Percentiles rank a stretch among this genome's conserved stretches.
Conservation (phyloP, 1,140 invertebrate genomes). For the Saccostrea glomerata region DNA sequence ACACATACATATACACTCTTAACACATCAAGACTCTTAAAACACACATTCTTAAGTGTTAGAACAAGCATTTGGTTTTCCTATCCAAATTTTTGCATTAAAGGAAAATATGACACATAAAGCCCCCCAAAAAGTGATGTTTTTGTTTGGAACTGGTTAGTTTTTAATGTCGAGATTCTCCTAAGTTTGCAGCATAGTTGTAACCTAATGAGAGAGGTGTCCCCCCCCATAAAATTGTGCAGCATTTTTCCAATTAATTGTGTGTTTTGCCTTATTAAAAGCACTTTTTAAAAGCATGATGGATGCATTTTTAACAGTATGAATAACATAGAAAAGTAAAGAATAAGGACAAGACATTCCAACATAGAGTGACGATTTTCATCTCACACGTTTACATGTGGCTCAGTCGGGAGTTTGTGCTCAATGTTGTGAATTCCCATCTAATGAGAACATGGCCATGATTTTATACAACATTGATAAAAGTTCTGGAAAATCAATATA, state of each 20-base stretch:
- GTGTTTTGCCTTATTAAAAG: neutral
- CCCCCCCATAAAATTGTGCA: no score
- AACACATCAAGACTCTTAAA: neutral
- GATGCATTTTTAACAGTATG: neutral
- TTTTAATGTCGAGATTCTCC: neutral
- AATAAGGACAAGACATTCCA: neutral
- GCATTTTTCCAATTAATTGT: neutral
- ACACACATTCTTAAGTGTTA: conserved; percentile 9
- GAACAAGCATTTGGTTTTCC: neutral
- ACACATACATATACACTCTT: neutral
- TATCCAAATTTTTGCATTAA: neutral
- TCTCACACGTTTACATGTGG: neutral
- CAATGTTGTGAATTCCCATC: neutral
- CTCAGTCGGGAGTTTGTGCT: neutral
- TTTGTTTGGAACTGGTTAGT: neutral
- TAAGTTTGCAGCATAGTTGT: neutral
- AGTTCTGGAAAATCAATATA: neutral
- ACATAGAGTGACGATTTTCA: neutral
- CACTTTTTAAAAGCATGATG: conserved; percentile 13
- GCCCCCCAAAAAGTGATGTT: no score
- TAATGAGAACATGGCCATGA: neutral
- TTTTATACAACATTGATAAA: conserved; percentile 26
- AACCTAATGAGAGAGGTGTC: neutral
- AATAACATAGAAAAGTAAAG: neutral
- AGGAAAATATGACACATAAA: neutral